These are phyloP conservation scores for Lucifuga dentata DNA, from an alignment of 2,113 vertebrate species.

Conservation along the genomic window DNA sequence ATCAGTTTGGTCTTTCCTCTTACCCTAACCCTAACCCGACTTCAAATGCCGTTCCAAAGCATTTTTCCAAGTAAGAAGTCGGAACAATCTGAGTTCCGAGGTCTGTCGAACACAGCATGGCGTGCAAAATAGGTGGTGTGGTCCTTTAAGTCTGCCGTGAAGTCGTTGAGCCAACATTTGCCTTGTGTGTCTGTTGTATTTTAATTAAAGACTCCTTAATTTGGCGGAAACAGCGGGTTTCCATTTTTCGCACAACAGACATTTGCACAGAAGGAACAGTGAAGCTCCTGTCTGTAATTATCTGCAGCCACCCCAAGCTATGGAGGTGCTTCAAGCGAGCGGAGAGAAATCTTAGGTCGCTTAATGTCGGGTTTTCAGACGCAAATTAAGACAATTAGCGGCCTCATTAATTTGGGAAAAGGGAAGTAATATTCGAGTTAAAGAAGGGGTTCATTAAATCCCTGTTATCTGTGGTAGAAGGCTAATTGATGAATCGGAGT, in stretches of 20 bases:
- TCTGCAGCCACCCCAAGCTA: conserved; percentile 70
- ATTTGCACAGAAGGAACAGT: conserved; percentile 61
- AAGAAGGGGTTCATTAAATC: conserved; percentile 76
- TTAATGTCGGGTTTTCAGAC: conserved; percentile 69
- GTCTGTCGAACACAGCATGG: too few relatives aligned
- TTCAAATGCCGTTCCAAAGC: too few relatives aligned
- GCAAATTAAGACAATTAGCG: conserved; percentile 81
- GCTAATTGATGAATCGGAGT: conserved; percentile 65
- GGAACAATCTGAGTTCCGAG: too few relatives aligned
- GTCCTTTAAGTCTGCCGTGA: too few relatives aligned
- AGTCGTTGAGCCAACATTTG: too few relatives aligned
- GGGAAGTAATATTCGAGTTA: conserved; percentile 78
- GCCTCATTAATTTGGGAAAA: conserved; percentile 79
- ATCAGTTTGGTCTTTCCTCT: too few relatives aligned
- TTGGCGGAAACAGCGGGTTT: conserved; percentile 64
- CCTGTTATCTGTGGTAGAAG: conserved; percentile 58
- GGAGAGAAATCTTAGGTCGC: conserved; percentile 44
- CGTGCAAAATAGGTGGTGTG: too few relatives aligned
- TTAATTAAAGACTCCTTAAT: conserved; percentile 76
- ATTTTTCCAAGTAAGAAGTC: too few relatives aligned
- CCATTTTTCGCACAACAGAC: conserved; percentile 64
- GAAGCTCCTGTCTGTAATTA: conserved; percentile 81
- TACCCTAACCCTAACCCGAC: too few relatives aligned
- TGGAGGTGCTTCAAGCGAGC: conserved; percentile 68
- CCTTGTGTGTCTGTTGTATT: conserved; percentile 10